Percentiles rank a stretch among this genome's conserved stretches.
Evolutionary conservation across 2,797 vertebrate genomes (phyloP).

Genomic region (Myotis myotis): DNA sequence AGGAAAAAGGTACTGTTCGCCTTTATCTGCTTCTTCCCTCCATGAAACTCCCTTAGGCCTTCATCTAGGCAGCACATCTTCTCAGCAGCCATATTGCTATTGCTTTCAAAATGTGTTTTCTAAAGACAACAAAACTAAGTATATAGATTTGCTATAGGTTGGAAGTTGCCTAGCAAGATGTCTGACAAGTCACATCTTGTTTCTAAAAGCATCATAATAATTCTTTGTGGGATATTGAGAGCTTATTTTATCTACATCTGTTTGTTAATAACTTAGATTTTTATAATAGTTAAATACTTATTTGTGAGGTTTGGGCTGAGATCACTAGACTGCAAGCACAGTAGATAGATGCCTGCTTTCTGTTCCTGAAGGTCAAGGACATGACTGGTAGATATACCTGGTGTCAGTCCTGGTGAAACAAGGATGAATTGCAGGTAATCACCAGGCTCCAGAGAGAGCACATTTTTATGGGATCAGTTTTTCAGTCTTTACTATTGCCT

Average conservation of each 20-base stretch:
- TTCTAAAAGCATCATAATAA: conserved; percentile 52
- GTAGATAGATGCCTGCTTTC: background rate
- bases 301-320: background rate
- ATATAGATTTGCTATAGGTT: background rate
- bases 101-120: background rate
- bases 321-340: background rate
- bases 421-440: background rate
- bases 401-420: background rate
- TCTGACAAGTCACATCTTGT: background rate
- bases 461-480: background rate
- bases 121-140: background rate
- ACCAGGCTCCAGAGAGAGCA: background rate
- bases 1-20: background rate
- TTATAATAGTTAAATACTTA: background rate
- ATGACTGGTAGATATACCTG: background rate
- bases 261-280: conserved; percentile 35
- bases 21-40: background rate
- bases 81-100: background rate
- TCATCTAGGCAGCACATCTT: background rate
- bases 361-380: background rate
- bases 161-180: background rate
- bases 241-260: background rate
- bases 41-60: background rate
- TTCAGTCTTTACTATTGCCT: background rate
- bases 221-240: background rate